phyloP scores from a whole-genome alignment of 2,113 vertebrate genomes.

The Eidolon helvum region DNA sequence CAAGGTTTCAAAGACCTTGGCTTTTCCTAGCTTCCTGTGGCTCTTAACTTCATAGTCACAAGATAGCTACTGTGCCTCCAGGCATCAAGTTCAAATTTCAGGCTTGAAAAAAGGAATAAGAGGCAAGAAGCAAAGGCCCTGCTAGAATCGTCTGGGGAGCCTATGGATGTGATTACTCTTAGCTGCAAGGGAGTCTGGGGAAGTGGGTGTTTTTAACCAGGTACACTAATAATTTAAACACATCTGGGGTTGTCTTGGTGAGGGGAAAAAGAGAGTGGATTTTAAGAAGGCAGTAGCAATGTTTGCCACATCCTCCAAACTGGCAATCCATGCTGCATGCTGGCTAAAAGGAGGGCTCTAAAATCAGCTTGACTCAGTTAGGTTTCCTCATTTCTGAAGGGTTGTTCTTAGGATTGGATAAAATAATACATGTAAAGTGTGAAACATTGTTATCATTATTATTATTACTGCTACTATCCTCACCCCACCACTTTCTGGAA shows the following conservation, averaged over 20 bases:
- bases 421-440: not conserved
- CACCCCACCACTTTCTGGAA: not conserved
- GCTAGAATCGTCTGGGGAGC: not conserved
- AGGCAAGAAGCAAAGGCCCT: not conserved
- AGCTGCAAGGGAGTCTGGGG: constrained; percentile 1
- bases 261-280: not conserved
- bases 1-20: not conserved
- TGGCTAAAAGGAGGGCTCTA: not conserved
- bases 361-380: not conserved
- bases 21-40: not conserved
- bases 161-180: not conserved
- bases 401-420: not conserved
- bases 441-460: not conserved
- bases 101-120: not conserved
- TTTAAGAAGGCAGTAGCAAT: not conserved
- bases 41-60: not conserved
- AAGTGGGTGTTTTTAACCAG: not conserved
- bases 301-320: not conserved
- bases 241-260: not conserved
- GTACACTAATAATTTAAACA: not conserved
- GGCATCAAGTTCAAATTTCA: not conserved
- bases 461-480: not conserved
- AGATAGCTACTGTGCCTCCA: not conserved
- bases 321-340: not conserved
- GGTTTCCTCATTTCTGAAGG: not conserved